Conservation (phyloP, 2,888 invertebrate genomes). For the Catocala sponsa region DNA sequence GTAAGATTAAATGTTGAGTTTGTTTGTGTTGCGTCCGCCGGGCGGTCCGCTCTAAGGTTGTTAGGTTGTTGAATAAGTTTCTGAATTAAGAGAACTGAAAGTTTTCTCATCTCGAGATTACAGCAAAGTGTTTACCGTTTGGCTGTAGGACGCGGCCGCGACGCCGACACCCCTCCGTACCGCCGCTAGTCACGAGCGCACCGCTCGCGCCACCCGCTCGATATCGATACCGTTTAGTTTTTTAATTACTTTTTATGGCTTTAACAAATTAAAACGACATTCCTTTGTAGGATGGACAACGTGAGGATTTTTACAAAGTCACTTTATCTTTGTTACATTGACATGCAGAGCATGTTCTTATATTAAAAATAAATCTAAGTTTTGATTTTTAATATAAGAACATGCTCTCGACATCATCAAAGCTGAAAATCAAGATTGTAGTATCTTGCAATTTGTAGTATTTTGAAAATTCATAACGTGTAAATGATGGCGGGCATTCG, state of each 20-base stretch:
- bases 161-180: conserved; percentile 57
- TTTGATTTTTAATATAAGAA: too few species aligned
- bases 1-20: conserved; percentile 83
- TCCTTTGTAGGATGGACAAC: too few species aligned
- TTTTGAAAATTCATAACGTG: too few species aligned
- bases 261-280: conserved; percentile 4
- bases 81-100: conserved; percentile 89
- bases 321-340: neutral
- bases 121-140: conserved; percentile 89
- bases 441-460: too few species aligned
- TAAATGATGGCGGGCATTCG: too few species aligned
- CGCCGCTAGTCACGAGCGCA: conserved; percentile 31
- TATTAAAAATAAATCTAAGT: too few species aligned
- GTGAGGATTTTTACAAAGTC: too few species aligned
- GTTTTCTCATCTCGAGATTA: conserved; percentile 89
- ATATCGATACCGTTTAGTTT: conserved; percentile 37
- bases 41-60: conserved; percentile 86
- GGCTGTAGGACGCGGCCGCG: conserved; percentile 84
- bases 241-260: conserved; percentile 18
- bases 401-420: too few species aligned
- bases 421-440: too few species aligned
- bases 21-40: conserved; percentile 84
- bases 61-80: conserved; percentile 89
- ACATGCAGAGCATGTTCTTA: neutral
- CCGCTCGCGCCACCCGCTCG: conserved; percentile 2